phyloP scores from a whole-genome alignment of 2,797 vertebrate species.

The Cephalopachus bancanus region DNA sequence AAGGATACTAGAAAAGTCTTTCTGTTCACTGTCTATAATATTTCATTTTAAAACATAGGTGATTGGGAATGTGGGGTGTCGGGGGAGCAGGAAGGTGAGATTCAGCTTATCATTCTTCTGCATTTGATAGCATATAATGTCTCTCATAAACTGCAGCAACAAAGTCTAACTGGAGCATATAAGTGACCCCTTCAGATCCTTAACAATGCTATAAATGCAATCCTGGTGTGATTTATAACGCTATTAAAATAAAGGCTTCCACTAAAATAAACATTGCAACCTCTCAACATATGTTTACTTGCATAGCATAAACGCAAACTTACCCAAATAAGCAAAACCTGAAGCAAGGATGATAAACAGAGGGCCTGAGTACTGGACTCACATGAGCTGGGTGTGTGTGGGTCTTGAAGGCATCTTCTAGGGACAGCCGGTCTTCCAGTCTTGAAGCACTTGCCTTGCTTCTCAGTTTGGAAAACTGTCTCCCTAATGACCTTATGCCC shows the following conservation, averaged over 20 bases:
- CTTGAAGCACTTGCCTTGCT: neutral
- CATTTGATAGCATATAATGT: conserved; percentile 4
- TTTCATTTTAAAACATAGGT: neutral
- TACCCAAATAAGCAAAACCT: neutral
- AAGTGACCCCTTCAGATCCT: conserved; percentile 57
- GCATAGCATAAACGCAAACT: neutral
- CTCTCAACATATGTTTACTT: conserved; percentile 21
- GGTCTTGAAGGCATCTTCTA: neutral
- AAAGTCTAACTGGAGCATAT: conserved; percentile 54
- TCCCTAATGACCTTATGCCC: neutral
- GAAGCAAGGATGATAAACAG: neutral
- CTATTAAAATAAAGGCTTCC: conserved; percentile 66
- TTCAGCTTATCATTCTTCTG: neutral
- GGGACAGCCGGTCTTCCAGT: neutral
- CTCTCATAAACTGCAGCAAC: neutral
- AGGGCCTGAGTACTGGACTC: too few species aligned
- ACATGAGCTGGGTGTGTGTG: neutral
- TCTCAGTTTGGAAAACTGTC: conserved; percentile 25
- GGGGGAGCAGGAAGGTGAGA: neutral
- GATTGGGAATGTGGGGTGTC: neutral
- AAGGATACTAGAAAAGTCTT: neutral
- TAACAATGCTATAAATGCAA: conserved; percentile 65
- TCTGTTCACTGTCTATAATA: neutral
- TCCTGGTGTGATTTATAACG: conserved; percentile 63
- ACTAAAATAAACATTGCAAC: conserved; percentile 52